These are phyloP conservation scores for Gallinago stenura DNA, from an alignment of 2,797 vertebrate species.

Conservation along the genomic window DNA sequence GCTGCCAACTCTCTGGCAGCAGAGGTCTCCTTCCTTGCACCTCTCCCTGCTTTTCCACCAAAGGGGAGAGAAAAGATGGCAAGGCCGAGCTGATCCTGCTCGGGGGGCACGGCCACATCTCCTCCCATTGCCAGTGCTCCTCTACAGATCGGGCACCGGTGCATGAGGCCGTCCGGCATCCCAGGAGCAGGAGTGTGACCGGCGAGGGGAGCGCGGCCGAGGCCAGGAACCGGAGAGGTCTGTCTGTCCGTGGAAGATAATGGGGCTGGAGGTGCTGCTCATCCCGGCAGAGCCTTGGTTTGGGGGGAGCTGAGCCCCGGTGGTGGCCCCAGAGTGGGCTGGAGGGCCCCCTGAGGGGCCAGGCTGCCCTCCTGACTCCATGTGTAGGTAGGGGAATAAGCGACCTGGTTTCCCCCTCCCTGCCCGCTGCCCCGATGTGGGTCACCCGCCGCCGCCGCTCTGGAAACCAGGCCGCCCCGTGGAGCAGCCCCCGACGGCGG, in stretches of 20 bases:
- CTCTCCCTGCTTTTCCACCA: not conserved
- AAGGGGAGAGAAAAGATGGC: not conserved
- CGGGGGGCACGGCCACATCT: not conserved
- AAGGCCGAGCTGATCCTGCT: not conserved
- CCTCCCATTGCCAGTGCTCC: not conserved
- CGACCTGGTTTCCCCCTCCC: not conserved
- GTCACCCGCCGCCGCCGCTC: not conserved
- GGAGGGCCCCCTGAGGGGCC: not conserved
- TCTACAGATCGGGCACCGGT: not conserved
- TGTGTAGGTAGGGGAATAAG: accelerated
- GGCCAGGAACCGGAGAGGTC: not conserved
- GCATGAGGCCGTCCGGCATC: not conserved
- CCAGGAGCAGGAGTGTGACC: not conserved
- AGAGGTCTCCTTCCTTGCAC: not conserved
- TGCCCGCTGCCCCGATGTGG: not conserved
- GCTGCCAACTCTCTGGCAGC: not conserved
- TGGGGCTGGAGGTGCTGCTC: not conserved
- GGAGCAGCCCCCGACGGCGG: not conserved
- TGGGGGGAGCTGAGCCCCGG: not conserved
- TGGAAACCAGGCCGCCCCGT: not conserved
- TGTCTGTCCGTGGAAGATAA: not conserved
- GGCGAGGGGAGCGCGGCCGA: not conserved
- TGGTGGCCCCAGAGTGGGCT: not conserved
- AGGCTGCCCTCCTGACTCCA: not conserved
- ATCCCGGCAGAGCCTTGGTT: not conserved